Percentiles rank a stretch among this genome's conserved stretches.
Conservation (phyloP, 2,113 vertebrate species). For the Mohoua ochrocephala region DNA sequence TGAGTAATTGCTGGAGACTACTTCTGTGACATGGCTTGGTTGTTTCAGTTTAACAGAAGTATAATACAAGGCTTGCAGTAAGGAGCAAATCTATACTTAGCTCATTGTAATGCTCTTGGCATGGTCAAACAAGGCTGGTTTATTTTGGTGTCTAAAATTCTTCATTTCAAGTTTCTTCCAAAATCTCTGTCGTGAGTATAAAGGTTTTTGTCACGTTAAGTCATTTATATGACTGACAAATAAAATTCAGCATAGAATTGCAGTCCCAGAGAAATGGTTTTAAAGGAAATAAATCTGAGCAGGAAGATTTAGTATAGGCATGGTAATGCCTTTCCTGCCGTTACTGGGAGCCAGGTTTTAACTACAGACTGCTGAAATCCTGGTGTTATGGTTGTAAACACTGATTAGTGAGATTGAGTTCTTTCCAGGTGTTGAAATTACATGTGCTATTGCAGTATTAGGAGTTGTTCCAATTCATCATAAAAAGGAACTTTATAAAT, state of each 20-base stretch:
- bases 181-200: not conserved
- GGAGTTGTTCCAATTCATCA: not conserved
- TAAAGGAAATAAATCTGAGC: constrained; percentile 44
- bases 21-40: not conserved
- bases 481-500: not conserved
- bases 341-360: not conserved
- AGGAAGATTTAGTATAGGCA: constrained; percentile 19
- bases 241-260: constrained; percentile 33
- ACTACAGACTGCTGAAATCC: not conserved
- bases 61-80: constrained; percentile 1
- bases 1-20: constrained; percentile 35
- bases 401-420: constrained; percentile 34
- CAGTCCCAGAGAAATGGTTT: constrained; percentile 24
- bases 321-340: not conserved
- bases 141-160: constrained; percentile 15
- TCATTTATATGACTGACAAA: constrained; percentile 52
- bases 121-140: not conserved
- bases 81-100: not conserved
- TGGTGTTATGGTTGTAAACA: not conserved
- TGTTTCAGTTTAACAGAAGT: constrained; percentile 14
- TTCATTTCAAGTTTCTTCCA: not conserved
- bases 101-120: constrained; percentile 32
- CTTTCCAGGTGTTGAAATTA: constrained; percentile 35
- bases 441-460: not conserved
- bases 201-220: constrained; percentile 16